Conservation (phyloP, 2,113 vertebrate species). For the Alaudala cheleensis region DNA sequence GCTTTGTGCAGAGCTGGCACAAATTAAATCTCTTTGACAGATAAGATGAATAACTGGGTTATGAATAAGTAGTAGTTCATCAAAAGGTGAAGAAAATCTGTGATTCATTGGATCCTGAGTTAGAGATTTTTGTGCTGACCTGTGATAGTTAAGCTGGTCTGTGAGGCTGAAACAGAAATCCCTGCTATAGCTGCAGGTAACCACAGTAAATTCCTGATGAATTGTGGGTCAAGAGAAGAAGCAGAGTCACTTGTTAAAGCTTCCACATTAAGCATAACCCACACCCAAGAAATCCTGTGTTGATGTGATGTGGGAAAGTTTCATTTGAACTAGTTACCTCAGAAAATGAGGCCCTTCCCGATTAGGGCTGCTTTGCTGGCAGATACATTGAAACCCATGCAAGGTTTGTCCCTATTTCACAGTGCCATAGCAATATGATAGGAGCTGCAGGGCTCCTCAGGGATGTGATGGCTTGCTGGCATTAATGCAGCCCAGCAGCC, state of each 20-base stretch:
- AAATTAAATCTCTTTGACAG: conserved; percentile 49
- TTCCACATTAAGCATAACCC: not conserved
- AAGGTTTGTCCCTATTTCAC: not conserved
- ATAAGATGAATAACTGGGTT: conserved; percentile 29
- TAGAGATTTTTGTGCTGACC: conserved; percentile 25
- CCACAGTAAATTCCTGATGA: not conserved
- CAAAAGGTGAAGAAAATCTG: conserved; percentile 37
- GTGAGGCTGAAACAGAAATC: not conserved
- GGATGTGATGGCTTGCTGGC: not conserved
- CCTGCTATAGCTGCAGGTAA: not conserved
- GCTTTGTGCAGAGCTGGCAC: conserved; percentile 33
- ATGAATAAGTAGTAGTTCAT: conserved; percentile 55
- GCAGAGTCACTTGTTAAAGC: not conserved
- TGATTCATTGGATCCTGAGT: conserved; percentile 14
- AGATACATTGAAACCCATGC: not conserved
- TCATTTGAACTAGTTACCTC: not conserved
- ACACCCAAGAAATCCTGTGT: not conserved
- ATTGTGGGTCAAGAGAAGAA: not conserved
- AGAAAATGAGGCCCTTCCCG: not conserved
- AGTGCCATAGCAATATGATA: not conserved
- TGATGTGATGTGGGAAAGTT: not conserved
- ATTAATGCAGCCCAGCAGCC: not conserved
- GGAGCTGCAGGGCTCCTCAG: not conserved
- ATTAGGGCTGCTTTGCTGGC: not conserved
- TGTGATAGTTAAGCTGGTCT: not conserved